Evolutionary conservation across 2,888 invertebrate genomes (phyloP).

Genomic region (Tenthredo notha): DNA sequence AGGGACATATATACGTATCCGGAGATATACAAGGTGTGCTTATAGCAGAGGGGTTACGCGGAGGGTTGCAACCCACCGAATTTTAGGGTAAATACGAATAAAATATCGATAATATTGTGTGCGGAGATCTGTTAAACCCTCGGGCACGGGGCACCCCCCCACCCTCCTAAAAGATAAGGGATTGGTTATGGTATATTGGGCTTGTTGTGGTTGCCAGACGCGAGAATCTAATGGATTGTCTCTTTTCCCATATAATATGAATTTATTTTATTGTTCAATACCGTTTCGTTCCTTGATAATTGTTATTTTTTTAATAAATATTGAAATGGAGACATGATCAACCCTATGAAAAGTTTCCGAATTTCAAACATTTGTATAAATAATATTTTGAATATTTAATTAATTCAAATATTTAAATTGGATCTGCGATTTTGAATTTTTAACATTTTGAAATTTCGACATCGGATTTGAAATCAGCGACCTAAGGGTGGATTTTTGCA

Average conservation of each 20-base stretch:
- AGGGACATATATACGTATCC: neutral
- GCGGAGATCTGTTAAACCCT: conserved; percentile 41
- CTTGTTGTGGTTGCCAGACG: conserved; percentile 22
- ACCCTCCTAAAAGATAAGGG: conserved; percentile 40
- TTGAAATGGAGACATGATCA: no score
- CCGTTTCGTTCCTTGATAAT: neutral
- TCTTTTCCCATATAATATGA: no score
- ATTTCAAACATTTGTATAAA: no score
- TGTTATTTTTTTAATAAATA: neutral
- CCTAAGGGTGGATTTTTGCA: no score
- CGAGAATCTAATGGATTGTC: conserved; percentile 37
- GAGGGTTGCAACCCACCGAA: conserved; percentile 57
- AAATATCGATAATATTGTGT: conserved; percentile 68
- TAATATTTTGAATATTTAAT: no score
- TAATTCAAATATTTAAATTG: no score
- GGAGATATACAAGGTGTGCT: conserved; percentile 22
- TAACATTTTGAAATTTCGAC: no score
- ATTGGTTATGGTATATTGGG: conserved; percentile 48
- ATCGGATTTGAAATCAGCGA: no score
- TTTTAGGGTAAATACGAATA: conserved; percentile 68
- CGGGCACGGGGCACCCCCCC: conserved; percentile 24
- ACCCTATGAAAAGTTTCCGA: no score
- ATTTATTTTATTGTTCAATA: neutral
- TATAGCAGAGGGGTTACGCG: conserved; percentile 56
- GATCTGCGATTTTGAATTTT: no score